Evolutionary conservation across 2,797 vertebrate genomes (phyloP), one percentile per base, ranked within the genome.

Genomic region (Anas flavirostris): DNA sequence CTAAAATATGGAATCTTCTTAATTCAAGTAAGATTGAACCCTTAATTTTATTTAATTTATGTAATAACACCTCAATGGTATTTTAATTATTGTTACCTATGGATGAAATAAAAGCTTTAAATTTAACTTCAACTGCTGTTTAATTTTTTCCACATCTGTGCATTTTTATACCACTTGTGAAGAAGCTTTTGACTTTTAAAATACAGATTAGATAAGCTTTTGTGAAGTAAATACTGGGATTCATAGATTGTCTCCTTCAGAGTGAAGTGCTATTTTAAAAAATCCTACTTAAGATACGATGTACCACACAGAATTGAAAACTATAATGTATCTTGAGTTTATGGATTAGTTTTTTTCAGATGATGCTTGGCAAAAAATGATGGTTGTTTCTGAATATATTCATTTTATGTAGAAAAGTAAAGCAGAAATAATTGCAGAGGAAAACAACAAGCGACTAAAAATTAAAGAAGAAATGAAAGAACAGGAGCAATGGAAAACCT

Each of bases 391-490:
- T 82, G 66, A 85, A 67, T 37, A 37, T 66, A 13, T 91, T 81
- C 16, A 22, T 92, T 83, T 91, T 88, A 44, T 67, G 31, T 62
- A 94, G 90, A 96, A 94, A 86, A 96, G 44, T 55, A 96, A 96
- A 86, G 95, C 82, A 1, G 88, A 95, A 85, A 48, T 44, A 82
- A 84, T 96, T 90, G 55, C 60, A 55, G 91, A 97, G 53, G 95
- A 97, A 89, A 97, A 97, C 76, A 69, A 17, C 59, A 95, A 75
- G 58, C 86, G 79, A 76, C 76, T 91, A 10, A 43, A 75, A 79
- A 50, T 46, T 58, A 90, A 96, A 86, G 84, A 92, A 88, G 96
- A 97, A 64, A 84, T 75, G 43, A 97, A 90, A 86, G 94, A 96
- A 44, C 63, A 92, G 50, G 90, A 95, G 16, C 92, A 94, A 60